Evolutionary conservation across 2,888 invertebrate species (phyloP).

Genomic region (Pandemis heparana): DNA sequence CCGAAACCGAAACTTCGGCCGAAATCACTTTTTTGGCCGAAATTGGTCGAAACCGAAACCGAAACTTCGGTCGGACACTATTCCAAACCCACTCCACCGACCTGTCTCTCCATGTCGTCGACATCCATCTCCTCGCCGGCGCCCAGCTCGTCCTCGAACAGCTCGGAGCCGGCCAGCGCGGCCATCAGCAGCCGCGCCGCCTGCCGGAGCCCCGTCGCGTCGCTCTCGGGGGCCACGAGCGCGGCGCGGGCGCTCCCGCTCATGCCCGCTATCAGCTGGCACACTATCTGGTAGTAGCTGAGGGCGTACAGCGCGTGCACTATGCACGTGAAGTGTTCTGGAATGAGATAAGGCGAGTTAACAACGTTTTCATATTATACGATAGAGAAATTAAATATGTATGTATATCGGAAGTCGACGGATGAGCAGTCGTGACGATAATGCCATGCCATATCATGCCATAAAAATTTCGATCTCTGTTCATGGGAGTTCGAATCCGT

Average conservation of each 20-base stretch:
- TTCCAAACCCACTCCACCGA: background rate
- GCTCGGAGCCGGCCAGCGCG: slow-evolving; percentile 75
- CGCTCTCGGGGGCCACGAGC: slow-evolving; percentile 55
- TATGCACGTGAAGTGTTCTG: slow-evolving; percentile 95
- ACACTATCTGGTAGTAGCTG: slow-evolving; percentile 94
- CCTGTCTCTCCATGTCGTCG: slow-evolving; percentile 69
- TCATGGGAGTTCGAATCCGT: too few relatives aligned
- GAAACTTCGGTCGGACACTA: too few relatives aligned
- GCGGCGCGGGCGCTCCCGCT: slow-evolving; percentile 87
- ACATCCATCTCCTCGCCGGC: slow-evolving; percentile 55
- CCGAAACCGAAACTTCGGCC: too few relatives aligned
- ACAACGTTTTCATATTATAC: too few relatives aligned
- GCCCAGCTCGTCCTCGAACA: slow-evolving; percentile 86
- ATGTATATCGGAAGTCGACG: too few relatives aligned
- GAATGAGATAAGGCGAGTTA: background rate
- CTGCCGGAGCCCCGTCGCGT: slow-evolving; percentile 48
- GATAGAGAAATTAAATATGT: too few relatives aligned
- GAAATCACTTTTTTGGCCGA: too few relatives aligned
- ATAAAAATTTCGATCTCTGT: too few relatives aligned
- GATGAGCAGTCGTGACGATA: too few relatives aligned
- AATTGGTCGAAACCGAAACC: too few relatives aligned
- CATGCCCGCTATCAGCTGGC: slow-evolving; percentile 90
- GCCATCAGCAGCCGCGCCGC: slow-evolving; percentile 65
- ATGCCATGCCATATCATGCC: too few relatives aligned
- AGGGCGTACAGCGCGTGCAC: slow-evolving; percentile 96